A percentile compares a stretch with the other conserved stretches of the same genome.
Evolutionary conservation across 2,113 vertebrate species (phyloP).

Genomic region (Erpornis zantholeuca): DNA sequence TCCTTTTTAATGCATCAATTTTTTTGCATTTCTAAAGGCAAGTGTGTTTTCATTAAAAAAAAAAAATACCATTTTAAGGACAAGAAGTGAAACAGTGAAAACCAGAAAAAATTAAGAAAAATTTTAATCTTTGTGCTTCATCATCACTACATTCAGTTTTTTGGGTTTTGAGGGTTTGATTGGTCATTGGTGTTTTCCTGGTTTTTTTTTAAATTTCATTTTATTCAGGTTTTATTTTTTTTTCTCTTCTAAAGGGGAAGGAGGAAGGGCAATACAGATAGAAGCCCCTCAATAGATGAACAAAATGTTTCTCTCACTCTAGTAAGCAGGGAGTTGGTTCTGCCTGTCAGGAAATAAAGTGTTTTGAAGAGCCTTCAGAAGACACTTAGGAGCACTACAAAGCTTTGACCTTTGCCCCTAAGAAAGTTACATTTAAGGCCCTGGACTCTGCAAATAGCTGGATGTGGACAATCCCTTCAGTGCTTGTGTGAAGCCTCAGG

Average conservation of each 20-base stretch:
- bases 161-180: not conserved
- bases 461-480: not conserved
- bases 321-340: not conserved
- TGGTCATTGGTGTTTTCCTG: not conserved
- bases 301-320: not conserved
- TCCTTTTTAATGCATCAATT: not conserved
- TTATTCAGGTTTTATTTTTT: not conserved
- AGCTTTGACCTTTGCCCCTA: slow-evolving; percentile 6
- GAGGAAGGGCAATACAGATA: not conserved
- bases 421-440: not conserved
- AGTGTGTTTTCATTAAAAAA: not conserved
- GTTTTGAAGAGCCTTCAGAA: not conserved
- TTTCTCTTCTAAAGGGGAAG: not conserved
- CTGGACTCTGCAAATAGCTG: not conserved
- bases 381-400: not conserved
- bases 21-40: not conserved
- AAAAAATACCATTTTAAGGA: not conserved
- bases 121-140: not conserved
- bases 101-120: not conserved
- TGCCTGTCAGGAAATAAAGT: not conserved
- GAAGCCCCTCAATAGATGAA: not conserved
- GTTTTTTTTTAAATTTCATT: not conserved
- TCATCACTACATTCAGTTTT: not conserved
- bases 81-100: not conserved
- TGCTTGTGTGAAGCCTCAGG: not conserved